Percentiles rank a stretch among this genome's conserved stretches.
Conservation (phyloP, 1,140 invertebrate genomes). For the Adelges cooleyi region DNA sequence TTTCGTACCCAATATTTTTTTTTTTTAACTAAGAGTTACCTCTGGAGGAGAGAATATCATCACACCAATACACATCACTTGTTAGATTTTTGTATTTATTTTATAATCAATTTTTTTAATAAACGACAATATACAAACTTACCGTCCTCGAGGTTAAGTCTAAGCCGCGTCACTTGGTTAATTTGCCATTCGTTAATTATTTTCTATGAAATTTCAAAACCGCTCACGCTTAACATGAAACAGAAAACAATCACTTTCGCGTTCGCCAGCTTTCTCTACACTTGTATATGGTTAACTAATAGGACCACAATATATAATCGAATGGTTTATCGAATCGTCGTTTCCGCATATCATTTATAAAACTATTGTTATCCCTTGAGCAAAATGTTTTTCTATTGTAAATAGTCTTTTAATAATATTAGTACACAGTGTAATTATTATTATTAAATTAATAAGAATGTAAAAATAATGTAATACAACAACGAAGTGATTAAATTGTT, state of each 20-base stretch:
- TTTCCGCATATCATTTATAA: constrained; percentile 19
- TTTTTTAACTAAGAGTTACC: background rate
- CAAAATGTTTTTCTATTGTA: constrained; percentile 19
- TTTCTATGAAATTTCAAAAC: background rate
- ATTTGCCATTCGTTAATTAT: background rate
- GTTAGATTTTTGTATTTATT: background rate
- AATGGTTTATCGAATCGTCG: background rate
- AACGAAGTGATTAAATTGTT: constrained; percentile 8
- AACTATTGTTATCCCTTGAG: background rate
- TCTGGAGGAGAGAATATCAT: background rate
- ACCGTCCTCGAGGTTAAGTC: constrained; percentile 15
- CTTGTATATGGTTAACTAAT: constrained; percentile 3
- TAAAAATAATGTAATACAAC: background rate
- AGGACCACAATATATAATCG: background rate
- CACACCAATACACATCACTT: background rate
- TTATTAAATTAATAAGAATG: constrained; percentile 3
- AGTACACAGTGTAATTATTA: constrained; percentile 1
- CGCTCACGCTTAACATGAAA: background rate
- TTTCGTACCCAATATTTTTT: background rate
- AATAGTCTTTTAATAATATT: constrained; percentile 4
- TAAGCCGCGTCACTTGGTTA: background rate
- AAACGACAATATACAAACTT: constrained; percentile 21
- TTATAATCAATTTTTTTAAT: constrained; percentile 15
- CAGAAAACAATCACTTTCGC: constrained; percentile 10
- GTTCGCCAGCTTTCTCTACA: constrained; percentile 11